Evolutionary conservation across 1,140 invertebrate species (phyloP).

Genomic region (Euborellia annulipes): DNA sequence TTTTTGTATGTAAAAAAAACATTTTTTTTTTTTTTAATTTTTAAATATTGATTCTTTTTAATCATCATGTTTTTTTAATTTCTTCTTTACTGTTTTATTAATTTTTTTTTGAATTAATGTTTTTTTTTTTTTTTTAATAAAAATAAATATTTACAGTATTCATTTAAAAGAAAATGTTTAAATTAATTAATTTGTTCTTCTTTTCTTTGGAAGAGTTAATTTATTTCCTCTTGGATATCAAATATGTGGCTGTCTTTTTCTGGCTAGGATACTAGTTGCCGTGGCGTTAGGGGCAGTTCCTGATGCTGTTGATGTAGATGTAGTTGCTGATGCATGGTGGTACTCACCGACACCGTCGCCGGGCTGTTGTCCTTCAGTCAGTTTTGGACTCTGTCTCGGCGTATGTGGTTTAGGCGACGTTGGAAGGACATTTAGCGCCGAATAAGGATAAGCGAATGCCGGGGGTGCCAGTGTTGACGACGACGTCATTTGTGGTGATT

Average conservation of each 20-base stretch:
- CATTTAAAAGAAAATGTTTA: too few species aligned
- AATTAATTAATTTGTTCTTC: too few species aligned
- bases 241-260: conserved; percentile 20
- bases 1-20: too few species aligned
- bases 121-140: too few species aligned
- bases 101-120: too few species aligned
- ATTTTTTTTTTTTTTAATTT: too few species aligned
- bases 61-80: too few species aligned
- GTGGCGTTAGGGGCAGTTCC: conserved; percentile 31
- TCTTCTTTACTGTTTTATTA: too few species aligned
- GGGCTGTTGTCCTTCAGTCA: conserved; percentile 25
- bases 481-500: conserved; percentile 17
- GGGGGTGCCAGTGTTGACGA: conserved; percentile 23
- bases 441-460: conserved; percentile 42
- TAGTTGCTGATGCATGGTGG: conserved; percentile 25
- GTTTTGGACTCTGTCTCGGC: conserved; percentile 17
- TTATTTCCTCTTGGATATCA: too few species aligned
- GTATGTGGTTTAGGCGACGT: conserved; percentile 15
- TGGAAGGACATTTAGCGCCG: conserved; percentile 36
- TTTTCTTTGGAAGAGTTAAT: too few species aligned
- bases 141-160: too few species aligned
- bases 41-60: too few species aligned
- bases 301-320: conserved; percentile 27
- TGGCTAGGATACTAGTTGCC: conserved; percentile 17
- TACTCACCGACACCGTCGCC: conserved; percentile 29